These are phyloP conservation scores for Chaetorhynchus papuensis DNA, from an alignment of 2,113 vertebrate species.

Conservation along the genomic window DNA sequence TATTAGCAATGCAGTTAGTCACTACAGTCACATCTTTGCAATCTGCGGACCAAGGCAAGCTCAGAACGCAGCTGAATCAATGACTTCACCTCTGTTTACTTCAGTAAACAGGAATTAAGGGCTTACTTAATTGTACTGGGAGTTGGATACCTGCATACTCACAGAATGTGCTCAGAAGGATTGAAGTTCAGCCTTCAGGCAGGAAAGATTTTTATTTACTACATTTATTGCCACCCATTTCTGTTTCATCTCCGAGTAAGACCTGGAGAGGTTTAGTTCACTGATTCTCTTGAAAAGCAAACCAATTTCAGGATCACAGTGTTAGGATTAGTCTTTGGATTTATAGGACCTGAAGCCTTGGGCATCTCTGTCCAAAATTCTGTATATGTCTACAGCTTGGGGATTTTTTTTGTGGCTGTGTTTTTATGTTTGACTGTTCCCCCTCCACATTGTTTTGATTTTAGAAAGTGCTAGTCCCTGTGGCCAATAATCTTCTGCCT, in stretches of 20 bases:
- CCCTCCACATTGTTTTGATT: not conserved
- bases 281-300: not conserved
- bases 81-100: not conserved
- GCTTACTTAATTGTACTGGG: not conserved
- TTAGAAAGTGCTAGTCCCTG: not conserved
- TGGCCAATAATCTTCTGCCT: not conserved
- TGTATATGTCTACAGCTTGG: not conserved
- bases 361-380: not conserved
- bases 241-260: not conserved
- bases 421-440: not conserved
- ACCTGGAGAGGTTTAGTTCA: not conserved
- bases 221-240: not conserved
- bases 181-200: not conserved
- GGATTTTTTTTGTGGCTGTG: rapidly evolving
- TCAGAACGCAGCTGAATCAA: not conserved
- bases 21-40: not conserved
- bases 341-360: not conserved
- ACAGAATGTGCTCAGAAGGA: not conserved
- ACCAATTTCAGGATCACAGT: not conserved
- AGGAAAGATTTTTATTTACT: not conserved
- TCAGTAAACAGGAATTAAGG: not conserved
- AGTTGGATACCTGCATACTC: not conserved
- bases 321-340: not conserved
- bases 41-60: not conserved
- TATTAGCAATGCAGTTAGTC: not conserved